Evolutionary conservation across 2,113 vertebrate species (phyloP), one percentile per base, ranked within the genome.

Genomic region (Aleadryas rufinucha): DNA sequence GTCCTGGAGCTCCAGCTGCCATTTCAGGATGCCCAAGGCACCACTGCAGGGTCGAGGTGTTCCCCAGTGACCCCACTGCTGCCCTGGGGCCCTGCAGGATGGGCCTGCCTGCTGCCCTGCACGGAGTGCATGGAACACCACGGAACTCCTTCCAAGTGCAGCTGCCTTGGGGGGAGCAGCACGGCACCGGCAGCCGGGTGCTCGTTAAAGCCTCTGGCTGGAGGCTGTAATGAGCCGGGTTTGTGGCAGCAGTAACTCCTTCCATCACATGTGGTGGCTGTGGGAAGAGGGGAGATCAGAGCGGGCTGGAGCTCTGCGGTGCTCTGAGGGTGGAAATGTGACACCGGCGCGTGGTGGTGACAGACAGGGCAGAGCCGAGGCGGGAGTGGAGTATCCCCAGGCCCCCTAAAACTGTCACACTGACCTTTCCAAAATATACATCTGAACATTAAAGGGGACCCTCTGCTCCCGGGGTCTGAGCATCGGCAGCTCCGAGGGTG

Each of bases 191-290:
- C 94, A 95, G 89, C 76, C 45, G 39, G 39, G 39, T 39, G 39
- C 39, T 16, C 97, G 89, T 97, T 97, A 97, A 97, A 91, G 47
- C 83, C 81, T 94, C 94, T 65, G 88, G 39, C 91, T 93, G 89
- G 87, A 84, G 95, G 93, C 59, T 74, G 96, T 89, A 96, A 97
- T 91, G 96, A 97, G 93, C 96, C 45, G 4, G 31, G 95, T 97
- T 97, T 96, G 97, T 97, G 97, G 76, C 89, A 95, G 41, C 60
- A 70, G 64, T 95, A 81, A 95, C 96, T 95, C 96, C 97, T 96
- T 75, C 93, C 96, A 77, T 92, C 88, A 28, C 93, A 52, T 93
- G 88, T 68, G 87, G 86, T 76, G 52, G 95, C 83, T 95, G 91
- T 60, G 70, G 60, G 87, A 84, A 84, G 49, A 77, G 87, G 50